Evolutionary conservation across 1,140 invertebrate species (phyloP).

Genomic region (Grapholita molesta): DNA sequence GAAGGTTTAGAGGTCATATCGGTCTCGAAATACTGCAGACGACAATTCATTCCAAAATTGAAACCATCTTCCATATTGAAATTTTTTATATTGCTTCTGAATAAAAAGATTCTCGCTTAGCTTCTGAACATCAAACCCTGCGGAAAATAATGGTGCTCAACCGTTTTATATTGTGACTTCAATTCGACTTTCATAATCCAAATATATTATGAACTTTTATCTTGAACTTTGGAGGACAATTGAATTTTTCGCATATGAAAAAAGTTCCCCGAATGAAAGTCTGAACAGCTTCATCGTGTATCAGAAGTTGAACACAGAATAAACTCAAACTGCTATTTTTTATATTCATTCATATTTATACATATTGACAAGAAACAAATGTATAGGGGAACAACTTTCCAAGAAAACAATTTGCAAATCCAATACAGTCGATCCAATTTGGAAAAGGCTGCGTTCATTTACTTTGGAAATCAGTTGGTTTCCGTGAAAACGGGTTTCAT

Average conservation of each 20-base stretch:
- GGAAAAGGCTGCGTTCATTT: neutral
- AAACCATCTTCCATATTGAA: too few species aligned
- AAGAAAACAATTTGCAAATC: neutral
- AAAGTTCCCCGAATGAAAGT: neutral
- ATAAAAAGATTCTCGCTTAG: too few species aligned
- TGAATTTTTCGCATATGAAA: neutral
- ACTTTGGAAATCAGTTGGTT: neutral
- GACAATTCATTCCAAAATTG: too few species aligned
- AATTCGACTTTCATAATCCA: neutral
- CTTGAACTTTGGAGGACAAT: neutral
- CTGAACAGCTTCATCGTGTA: neutral
- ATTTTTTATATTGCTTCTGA: too few species aligned
- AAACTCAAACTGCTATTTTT: neutral
- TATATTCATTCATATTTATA: neutral
- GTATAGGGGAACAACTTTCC: neutral
- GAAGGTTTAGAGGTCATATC: too few species aligned
- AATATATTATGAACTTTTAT: neutral
- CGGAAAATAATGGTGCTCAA: neutral
- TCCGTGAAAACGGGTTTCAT: neutral
- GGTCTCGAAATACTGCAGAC: too few species aligned
- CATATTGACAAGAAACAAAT: neutral
- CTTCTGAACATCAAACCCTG: neutral
- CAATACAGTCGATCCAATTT: neutral
- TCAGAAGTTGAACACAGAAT: neutral
- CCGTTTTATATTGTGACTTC: neutral